A percentile compares a stretch with the other conserved stretches of the same genome.
Conservation (phyloP, 2,113 vertebrate genomes). For the Axis porcinus region DNA sequence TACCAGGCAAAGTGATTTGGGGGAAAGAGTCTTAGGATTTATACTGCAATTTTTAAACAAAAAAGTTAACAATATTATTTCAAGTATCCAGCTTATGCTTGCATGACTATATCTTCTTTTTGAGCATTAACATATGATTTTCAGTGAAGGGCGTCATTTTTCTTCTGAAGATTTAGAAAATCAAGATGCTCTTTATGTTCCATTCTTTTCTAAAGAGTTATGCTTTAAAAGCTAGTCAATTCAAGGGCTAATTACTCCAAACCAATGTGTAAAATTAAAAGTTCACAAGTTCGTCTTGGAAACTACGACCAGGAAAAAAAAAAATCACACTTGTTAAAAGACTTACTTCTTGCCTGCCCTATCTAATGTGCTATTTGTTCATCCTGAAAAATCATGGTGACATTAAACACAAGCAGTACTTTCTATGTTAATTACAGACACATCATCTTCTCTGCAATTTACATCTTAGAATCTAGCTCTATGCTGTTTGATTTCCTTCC, state of each 20-base stretch:
- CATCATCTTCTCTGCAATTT: slow-evolving; percentile 32
- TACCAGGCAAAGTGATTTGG: neutral
- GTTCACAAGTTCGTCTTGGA: neutral
- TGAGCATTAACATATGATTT: neutral
- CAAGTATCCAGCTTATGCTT: neutral
- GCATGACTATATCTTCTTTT: neutral
- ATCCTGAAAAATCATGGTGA: slow-evolving; percentile 40
- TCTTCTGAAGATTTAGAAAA: neutral
- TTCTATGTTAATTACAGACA: slow-evolving; percentile 54
- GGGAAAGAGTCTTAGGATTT: neutral
- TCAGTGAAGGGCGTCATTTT: neutral
- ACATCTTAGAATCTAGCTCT: neutral
- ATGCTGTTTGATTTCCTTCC: neutral
- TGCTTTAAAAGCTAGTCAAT: slow-evolving; percentile 25
- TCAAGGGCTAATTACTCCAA: slow-evolving; percentile 35
- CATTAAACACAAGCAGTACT: slow-evolving; percentile 41
- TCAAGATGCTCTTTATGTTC: neutral
- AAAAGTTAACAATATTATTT: neutral
- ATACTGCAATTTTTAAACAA: neutral
- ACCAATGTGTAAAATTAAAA: slow-evolving; percentile 28
- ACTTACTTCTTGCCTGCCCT: neutral
- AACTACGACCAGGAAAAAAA: neutral
- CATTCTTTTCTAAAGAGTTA: slow-evolving; percentile 27
- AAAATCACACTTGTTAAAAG: neutral
- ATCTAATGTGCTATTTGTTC: slow-evolving; percentile 40